Conservation (phyloP, 2,888 invertebrate genomes). For the Tetheella fluctuosa region DNA sequence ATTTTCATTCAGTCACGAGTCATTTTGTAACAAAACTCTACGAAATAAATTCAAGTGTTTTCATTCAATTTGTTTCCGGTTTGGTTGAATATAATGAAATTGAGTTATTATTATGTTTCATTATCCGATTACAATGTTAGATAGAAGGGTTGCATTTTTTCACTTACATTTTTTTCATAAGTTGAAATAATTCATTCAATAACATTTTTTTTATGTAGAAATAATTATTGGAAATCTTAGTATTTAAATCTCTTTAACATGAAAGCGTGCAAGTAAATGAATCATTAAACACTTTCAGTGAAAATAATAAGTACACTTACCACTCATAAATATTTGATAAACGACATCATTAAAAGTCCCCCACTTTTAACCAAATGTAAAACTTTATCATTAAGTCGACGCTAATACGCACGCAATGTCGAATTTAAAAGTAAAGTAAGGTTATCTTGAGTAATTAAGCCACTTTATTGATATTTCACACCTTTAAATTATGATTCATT, state of each 20-base stretch:
- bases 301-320: conserved; percentile 13
- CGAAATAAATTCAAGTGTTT: conserved; percentile 51
- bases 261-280: conserved; percentile 5
- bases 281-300: conserved; percentile 11
- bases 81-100: conserved; percentile 1
- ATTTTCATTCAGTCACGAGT: conserved; percentile 18
- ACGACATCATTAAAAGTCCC: conserved; percentile 38
- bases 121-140: background rate
- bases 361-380: conserved; percentile 41
- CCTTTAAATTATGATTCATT: conserved; percentile 18
- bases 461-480: conserved; percentile 49
- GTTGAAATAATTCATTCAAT: too few species aligned
- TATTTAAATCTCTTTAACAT: too few species aligned
- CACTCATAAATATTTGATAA: conserved; percentile 56
- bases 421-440: conserved; percentile 48
- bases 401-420: conserved; percentile 73
- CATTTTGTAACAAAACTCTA: conserved; percentile 27
- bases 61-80: conserved; percentile 53
- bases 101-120: background rate
- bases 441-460: conserved; percentile 70
- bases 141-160: background rate
- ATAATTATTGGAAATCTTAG: too few species aligned
- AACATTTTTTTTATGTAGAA: too few species aligned
- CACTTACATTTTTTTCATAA: too few species aligned
- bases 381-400: conserved; percentile 60